These are phyloP conservation scores for Rhagonycha lutea DNA, from an alignment of 2,888 invertebrate species.

Conservation along the genomic window DNA sequence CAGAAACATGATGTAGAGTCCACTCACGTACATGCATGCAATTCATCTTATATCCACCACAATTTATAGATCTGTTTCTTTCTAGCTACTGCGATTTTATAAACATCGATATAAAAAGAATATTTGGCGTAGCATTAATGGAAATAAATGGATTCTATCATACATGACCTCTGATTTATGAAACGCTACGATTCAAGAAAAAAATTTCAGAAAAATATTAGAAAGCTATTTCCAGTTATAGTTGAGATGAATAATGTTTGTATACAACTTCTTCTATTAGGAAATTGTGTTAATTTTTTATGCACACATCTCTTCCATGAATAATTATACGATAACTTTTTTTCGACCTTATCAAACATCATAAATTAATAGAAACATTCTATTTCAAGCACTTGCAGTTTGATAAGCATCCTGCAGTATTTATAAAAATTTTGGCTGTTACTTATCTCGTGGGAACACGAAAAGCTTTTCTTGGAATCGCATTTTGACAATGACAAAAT, in stretches of 20 bases:
- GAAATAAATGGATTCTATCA: slow-evolving; percentile 25
- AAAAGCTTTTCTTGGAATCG: neutral
- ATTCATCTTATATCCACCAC: slow-evolving; percentile 19
- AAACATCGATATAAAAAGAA: slow-evolving; percentile 6
- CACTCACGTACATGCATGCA: slow-evolving; percentile 31
- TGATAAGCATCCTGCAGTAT: neutral
- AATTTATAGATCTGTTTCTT: slow-evolving; percentile 4
- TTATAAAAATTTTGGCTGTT: neutral
- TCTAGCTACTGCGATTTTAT: neutral
- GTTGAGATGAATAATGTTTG: slow-evolving; percentile 17
- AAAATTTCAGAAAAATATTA: slow-evolving; percentile 21
- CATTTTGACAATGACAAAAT: neutral
- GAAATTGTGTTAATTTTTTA: neutral
- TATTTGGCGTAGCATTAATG: slow-evolving; percentile 23
- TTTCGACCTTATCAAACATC: neutral
- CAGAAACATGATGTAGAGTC: slow-evolving; percentile 24
- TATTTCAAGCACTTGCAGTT: neutral
- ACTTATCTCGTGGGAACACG: neutral
- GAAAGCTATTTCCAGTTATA: slow-evolving; percentile 13
- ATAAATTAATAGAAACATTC: neutral
- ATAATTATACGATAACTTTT: neutral
- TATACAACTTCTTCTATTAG: slow-evolving; percentile 17
- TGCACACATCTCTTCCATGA: neutral
- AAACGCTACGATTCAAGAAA: slow-evolving; percentile 19
- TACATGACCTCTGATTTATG: slow-evolving; percentile 27